These are phyloP conservation scores for Acanthosoma haemorrhoidale DNA, from an alignment of 2,888 invertebrate species.

Conservation along the genomic window DNA sequence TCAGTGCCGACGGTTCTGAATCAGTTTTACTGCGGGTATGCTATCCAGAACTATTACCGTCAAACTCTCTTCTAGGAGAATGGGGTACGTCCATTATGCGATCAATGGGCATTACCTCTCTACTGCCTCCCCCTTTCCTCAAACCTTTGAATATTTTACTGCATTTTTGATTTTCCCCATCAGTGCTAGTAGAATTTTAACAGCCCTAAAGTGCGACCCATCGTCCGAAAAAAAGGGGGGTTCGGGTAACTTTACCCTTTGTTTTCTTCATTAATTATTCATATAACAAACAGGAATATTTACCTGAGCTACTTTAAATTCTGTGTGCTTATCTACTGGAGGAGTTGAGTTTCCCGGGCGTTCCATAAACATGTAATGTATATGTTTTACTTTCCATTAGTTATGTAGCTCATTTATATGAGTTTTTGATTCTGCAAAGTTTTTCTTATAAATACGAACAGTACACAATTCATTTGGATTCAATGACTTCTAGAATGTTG, in stretches of 20 bases:
- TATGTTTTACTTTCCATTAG: neutral
- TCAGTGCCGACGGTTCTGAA: too few species aligned
- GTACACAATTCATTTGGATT: too few species aligned
- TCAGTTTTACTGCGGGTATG: too few species aligned
- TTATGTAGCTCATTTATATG: too few species aligned
- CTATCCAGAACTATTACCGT: too few species aligned
- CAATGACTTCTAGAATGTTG: too few species aligned
- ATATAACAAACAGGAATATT: neutral
- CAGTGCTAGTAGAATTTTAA: conserved; percentile 3
- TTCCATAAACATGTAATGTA: neutral
- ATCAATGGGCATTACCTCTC: neutral
- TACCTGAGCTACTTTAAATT: neutral
- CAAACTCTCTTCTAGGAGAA: neutral
- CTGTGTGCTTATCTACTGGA: too few species aligned
- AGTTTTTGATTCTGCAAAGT: too few species aligned
- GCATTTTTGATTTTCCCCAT: neutral
- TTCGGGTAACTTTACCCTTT: neutral
- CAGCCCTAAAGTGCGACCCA: neutral
- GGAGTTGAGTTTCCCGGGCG: too few species aligned
- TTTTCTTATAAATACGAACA: too few species aligned
- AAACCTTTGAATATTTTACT: neutral
- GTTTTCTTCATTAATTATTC: neutral
- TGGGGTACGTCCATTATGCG: neutral
- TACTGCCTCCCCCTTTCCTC: too few species aligned
- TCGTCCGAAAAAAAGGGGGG: neutral